Evolutionary conservation across 1,140 invertebrate genomes (phyloP), one percentile per base, ranked within the genome.

Genomic region (Penaeus indicus): DNA sequence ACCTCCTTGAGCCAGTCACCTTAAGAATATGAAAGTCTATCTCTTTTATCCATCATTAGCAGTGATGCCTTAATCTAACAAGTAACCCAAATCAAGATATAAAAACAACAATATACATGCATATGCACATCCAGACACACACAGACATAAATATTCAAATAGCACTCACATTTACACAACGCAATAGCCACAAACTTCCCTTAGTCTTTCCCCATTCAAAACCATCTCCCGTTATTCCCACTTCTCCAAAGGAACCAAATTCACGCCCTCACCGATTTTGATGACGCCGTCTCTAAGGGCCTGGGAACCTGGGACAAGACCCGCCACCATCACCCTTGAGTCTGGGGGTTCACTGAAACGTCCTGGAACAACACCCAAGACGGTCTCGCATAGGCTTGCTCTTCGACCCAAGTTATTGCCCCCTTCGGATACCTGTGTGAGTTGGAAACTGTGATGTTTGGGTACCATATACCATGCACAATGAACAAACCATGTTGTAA

Each of bases 361-460:
- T n/a, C 91, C 91, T 16, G 91, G 91, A 5, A 92, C 90, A 42
- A 92, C 90, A 61, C 92, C 92, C 63, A 92, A 90, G n/a, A 92
- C 86, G 13, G 86, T 89, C 82, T 92, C 92, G 80, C 91, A 92
- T 18, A 91, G 79, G 19, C 90, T 91, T 22, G 91, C 91, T 60
- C 91, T 54, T 19, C 91, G 85, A 25, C 91, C 91, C 69, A 90
- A 90, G 81, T 92, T 92, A 77, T 91, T 90, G 8, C 89, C 89
- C 38, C 80, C 83, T 72, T 90, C 85, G 19, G 42, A 86, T 10
- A 90, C 89, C 89, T 90, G 72, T 21, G 11, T 16, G 10, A 27
- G 64, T 16, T 32, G 13, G 10, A 80, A 18, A 47, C 22, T 80
- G 54, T 11, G 16, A 10, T 11, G 16, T 54, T 11, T 54, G 54